Base-by-base conservation (phyloP, 2,888 invertebrate species). In the Hermaeophaga mercurialis region DNA sequence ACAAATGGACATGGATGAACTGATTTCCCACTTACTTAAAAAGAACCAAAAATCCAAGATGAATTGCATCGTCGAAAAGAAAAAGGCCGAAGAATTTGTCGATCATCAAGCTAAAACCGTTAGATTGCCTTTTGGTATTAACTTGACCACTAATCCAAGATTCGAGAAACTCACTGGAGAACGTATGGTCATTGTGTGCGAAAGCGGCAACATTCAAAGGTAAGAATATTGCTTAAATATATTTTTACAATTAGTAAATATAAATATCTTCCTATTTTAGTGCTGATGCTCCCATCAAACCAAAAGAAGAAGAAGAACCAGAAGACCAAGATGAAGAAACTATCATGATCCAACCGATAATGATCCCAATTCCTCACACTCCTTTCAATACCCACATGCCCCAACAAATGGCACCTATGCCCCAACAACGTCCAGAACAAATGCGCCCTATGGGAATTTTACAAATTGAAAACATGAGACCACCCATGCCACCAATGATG, bases 41-140 rank as follows among this genome's bases (percentile, higher is more conserved):
- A 87, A 85, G 70, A 86, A 85, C 74, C 86, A 87, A 72, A 85
- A 85, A 73, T 91, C 91, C 56, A 88, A 89, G 76, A 92, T 94
- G 87, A 94, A 94, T 79, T 94, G 94, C 77, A 85, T 94, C 15
- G 91, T 94, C 34, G 94, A 94, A 76, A 89, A 90, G 74, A 89
- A 91, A 66, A 86, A 86, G 63, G 85, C 88, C 47, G 93, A 92
- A 71, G 91, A 94, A 75, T 84, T 92, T 19, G 86, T 91, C 69
- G 91, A 91, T 64, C 86, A 88, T 62, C 86, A 87, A 69, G 80
- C 86, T 0, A 85, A 85, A 73, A 84, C 82, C 3, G 78, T 87
- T 36, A 79, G 82, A 46, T 76, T 87, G 58, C 85, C 87, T 14
- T 86, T 87, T 70, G 86, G 87, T 61, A 78, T 86, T 45, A 87